Conservation (phyloP, 1,140 invertebrate species). For the Nixonia krombeini region DNA sequence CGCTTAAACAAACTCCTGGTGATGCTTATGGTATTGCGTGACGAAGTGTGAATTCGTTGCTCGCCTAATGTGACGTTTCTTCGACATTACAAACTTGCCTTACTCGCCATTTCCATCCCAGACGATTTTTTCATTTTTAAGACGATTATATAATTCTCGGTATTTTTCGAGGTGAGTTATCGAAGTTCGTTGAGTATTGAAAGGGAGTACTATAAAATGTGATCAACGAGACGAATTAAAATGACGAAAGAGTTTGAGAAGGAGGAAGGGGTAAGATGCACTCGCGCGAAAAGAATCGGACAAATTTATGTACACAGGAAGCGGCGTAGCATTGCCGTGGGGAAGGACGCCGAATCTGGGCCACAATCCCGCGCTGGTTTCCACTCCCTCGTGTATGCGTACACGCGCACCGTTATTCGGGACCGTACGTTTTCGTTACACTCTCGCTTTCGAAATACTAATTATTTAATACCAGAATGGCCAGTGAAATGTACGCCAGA, state of each 20-base stretch:
- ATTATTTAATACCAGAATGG: constrained; percentile 49
- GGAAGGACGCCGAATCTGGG: constrained; percentile 53
- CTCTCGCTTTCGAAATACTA: constrained; percentile 54
- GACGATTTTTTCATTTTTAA: too few relatives aligned
- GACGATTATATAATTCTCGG: too few relatives aligned
- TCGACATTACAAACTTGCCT: too few relatives aligned
- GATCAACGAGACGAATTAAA: too few relatives aligned
- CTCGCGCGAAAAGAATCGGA: constrained; percentile 1
- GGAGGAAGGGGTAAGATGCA: constrained; percentile 3
- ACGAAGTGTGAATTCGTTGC: constrained; percentile 24
- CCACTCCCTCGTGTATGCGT: constrained; percentile 12
- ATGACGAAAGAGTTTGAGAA: constrained; percentile 3
- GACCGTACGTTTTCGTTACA: constrained; percentile 27
- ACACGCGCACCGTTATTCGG: constrained; percentile 7
- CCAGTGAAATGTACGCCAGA: constrained; percentile 26
- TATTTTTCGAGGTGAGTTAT: too few relatives aligned
- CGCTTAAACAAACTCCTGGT: constrained; percentile 23
- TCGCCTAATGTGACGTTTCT: constrained; percentile 11
- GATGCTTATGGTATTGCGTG: constrained; percentile 35
- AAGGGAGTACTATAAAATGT: too few relatives aligned
- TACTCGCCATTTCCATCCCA: too few relatives aligned
- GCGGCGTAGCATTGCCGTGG: constrained; percentile 44
- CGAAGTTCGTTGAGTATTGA: too few relatives aligned
- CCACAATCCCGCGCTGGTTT: constrained; percentile 29
- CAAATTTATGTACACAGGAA: constrained; percentile 35